Evolutionary conservation across 2,888 invertebrate species (phyloP), one percentile per base, ranked within the genome.

Genomic region (Teinopalpus imperialis): DNA sequence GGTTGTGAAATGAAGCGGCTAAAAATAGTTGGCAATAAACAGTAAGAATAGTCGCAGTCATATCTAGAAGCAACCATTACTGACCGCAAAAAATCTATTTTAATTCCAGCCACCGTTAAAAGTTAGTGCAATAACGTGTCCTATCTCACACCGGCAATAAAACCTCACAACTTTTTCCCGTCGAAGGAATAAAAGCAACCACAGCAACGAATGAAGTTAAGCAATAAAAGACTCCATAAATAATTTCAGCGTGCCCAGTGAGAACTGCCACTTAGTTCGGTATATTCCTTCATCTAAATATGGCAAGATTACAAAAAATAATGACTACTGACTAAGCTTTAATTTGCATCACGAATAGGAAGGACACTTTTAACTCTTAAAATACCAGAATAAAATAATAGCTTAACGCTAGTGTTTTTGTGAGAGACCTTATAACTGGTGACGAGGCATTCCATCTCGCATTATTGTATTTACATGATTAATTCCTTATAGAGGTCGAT

Each of bases 121-220:
- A 86, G 78, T 86, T 85, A 72, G 75, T 69, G 81, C 86, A 80
- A 86, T 86, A 87, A 85, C 83, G 82, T 73, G 74, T 82, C 81
- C 83, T 83, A 85, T 82, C 81, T 85, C 87, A 79, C 83, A 83
- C 85, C 80, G 83, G 81, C 69, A 79, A 87, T 87, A 87, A 87
- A 87, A 79, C 70, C 81, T 74, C 68, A 54, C 80, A 86, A 88
- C 82, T 87, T 87, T 86, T 85, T 77, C 82, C 68, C 78, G 76
- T 78, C 74, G 74, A 77, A 82, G 69, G 81, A 81, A 86, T 86
- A 87, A 85, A 82, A 78, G 80, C 81, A 70, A 85, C 88, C 86
- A 72, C 88, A 82, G 81, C 77, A 78, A 74, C 76, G 87, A 82
- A 81, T 86, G 83, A 87, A 88, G 85, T 88, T 88, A 74, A 72